A percentile compares a stretch with the other conserved stretches of the same genome.
Conservation (phyloP, 2,113 vertebrate genomes). For the Pterocles orientalis region DNA sequence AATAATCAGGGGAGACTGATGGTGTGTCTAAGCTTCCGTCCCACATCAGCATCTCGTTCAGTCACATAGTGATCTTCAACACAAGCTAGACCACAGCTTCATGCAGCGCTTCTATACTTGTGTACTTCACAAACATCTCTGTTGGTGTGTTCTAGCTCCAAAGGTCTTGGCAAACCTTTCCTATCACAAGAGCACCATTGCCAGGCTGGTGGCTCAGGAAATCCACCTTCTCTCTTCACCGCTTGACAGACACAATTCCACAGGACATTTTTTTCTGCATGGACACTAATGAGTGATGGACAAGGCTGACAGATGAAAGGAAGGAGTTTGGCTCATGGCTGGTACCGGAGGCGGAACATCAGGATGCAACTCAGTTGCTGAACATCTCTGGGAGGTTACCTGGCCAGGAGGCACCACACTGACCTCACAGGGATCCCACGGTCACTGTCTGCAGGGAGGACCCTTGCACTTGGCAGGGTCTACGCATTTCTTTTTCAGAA, state of each 20-base stretch:
- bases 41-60: neutral
- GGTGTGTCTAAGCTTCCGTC: neutral
- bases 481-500: neutral
- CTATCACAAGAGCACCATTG: neutral
- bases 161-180: neutral
- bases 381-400: neutral
- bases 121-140: neutral
- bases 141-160: neutral
- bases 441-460: neutral
- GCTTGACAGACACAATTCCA: neutral
- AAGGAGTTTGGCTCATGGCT: accelerated
- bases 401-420: neutral
- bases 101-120: neutral
- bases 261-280: neutral
- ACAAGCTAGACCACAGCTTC: neutral
- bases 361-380: neutral
- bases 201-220: neutral
- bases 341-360: neutral
- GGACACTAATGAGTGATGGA: neutral
- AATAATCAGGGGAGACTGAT: neutral
- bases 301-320: neutral
- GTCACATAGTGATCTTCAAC: neutral
- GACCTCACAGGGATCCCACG: neutral
- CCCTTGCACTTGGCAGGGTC: accelerated
- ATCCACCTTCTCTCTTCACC: neutral